phyloP scores from a whole-genome alignment of 2,888 invertebrate species.

The Eucera pruinosa region DNA sequence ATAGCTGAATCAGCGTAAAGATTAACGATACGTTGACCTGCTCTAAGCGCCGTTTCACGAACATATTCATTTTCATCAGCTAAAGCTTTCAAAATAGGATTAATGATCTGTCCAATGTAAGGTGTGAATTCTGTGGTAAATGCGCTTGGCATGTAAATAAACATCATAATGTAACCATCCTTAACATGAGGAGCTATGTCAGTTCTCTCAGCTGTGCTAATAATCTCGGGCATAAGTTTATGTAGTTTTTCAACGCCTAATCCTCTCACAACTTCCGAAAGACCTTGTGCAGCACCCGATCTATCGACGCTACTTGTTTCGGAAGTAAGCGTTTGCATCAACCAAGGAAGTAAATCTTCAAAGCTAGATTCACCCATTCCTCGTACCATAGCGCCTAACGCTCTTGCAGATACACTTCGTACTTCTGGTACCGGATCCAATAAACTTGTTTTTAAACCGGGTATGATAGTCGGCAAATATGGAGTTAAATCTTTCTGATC shows the following conservation, averaged over 20 bases:
- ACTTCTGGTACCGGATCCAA: slow-evolving; percentile 99
- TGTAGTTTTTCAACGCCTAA: slow-evolving; percentile 97
- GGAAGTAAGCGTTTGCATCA: slow-evolving; percentile 98
- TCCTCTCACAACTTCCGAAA: slow-evolving; percentile 99
- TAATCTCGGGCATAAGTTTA: slow-evolving; percentile 98
- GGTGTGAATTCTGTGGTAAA: slow-evolving; percentile 98
- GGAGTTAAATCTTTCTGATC: slow-evolving; percentile 99
- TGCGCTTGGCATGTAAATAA: slow-evolving; percentile 99
- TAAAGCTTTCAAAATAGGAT: slow-evolving; percentile 97
- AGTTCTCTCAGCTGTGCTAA: slow-evolving; percentile 95
- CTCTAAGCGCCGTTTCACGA: slow-evolving; percentile 97
- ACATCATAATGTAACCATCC: slow-evolving; percentile 99
- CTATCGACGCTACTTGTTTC: slow-evolving; percentile 97
- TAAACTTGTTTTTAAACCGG: slow-evolving; percentile 97
- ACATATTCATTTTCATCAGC: slow-evolving; percentile 99
- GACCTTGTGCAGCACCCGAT: slow-evolving; percentile 97
- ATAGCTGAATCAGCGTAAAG: slow-evolving; percentile 98
- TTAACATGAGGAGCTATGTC: slow-evolving; percentile 98
- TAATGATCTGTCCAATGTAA: slow-evolving; percentile 98
- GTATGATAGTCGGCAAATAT: slow-evolving; percentile 97
- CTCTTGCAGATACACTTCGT: slow-evolving; percentile 97
- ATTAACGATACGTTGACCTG: slow-evolving; percentile 98
- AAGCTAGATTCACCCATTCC: slow-evolving; percentile 99
- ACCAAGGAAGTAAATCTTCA: slow-evolving; percentile 98
- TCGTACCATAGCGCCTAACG: slow-evolving; percentile 98